These are phyloP conservation scores for Clivina fossor DNA, from an alignment of 2,888 invertebrate species.

Conservation along the genomic window DNA sequence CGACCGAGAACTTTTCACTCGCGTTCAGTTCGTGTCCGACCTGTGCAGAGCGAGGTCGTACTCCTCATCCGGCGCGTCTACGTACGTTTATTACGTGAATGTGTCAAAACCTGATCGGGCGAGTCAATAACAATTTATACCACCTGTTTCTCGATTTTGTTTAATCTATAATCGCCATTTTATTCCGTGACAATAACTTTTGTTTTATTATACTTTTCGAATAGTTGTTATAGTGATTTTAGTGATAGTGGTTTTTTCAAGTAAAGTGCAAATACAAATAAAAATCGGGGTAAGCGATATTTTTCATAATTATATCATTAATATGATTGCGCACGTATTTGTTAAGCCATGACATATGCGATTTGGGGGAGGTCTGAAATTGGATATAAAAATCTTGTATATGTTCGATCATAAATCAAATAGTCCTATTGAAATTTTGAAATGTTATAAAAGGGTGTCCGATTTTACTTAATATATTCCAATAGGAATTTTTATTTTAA, in stretches of 20 bases:
- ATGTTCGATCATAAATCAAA: slow-evolving; percentile 16
- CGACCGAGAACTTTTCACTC: slow-evolving; percentile 6
- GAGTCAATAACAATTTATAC: too few relatives aligned
- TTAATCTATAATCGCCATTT: too few relatives aligned
- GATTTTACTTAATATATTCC: too few relatives aligned
- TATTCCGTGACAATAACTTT: too few relatives aligned
- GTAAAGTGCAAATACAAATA: too few relatives aligned
- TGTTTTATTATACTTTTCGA: too few relatives aligned
- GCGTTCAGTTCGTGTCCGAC: slow-evolving; percentile 11
- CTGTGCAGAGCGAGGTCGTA: slow-evolving; percentile 8
- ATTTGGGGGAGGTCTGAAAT: slow-evolving; percentile 10
- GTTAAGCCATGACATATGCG: slow-evolving; percentile 11
- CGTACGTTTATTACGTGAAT: slow-evolving; percentile 2
- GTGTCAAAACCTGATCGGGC: too few relatives aligned
- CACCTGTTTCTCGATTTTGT: background rate
- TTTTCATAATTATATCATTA: slow-evolving; percentile 23
- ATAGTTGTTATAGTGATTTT: too few relatives aligned
- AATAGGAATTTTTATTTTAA: too few relatives aligned
- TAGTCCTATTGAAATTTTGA: slow-evolving; percentile 18
- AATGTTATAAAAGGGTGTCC: too few relatives aligned
- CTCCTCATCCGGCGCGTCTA: background rate
- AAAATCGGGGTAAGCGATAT: background rate
- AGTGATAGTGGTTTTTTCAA: too few relatives aligned
- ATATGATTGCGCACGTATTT: slow-evolving; percentile 15
- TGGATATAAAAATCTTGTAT: slow-evolving; percentile 21